Base-by-base conservation (phyloP, 2,888 invertebrate species). In the Leptopilina drosophilae region DNA sequence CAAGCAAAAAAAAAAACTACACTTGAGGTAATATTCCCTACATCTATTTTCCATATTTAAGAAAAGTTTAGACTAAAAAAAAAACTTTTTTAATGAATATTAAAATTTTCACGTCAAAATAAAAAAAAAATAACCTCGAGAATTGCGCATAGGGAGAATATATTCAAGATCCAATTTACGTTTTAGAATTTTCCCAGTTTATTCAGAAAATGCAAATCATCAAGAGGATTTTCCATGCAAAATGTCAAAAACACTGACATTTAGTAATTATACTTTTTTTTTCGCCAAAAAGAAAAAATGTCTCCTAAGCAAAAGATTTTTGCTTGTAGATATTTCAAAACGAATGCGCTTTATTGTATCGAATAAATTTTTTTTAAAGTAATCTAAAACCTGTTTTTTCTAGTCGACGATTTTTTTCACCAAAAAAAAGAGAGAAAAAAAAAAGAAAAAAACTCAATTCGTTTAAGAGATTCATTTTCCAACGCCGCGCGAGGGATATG, bases 381-480 rank as follows among this genome's bases (percentile, higher is more conserved):
- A 73, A 40, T 40, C n/a, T 73, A 40, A 12, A 40, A 9, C 12
- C 56, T 33, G 26, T 56, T 53, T 73, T 33, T 73, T 59, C 56
- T 59, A 11, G 42, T 15, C n/a, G 33, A 14, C n/a, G 6, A 8
- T 42, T 69, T 49, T 26, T 20, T 20, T 26, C 20, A 20, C 20
- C 20, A 20, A 20, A 20, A 20, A 20, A 20, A 20, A 20, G 1
- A 20, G 20, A 20, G 33, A 73, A 73, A 56, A 73, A 20, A 20
- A 20, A 20, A 20, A 20, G 20, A 20, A 53, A 73, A 73, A 56
- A 73, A 73, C 8, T 56, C n/a, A 56, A 73, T 56, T 73, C 56
- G 40, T 73, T 73, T 56, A 59, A 73, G 53, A 73, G 73, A 73
- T 73, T 73, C 56, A 73, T 73, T 73, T 73, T 56, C 73, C 73